Base-by-base conservation (phyloP, 1,140 invertebrate species). In the Doryteuthis pealeii region DNA sequence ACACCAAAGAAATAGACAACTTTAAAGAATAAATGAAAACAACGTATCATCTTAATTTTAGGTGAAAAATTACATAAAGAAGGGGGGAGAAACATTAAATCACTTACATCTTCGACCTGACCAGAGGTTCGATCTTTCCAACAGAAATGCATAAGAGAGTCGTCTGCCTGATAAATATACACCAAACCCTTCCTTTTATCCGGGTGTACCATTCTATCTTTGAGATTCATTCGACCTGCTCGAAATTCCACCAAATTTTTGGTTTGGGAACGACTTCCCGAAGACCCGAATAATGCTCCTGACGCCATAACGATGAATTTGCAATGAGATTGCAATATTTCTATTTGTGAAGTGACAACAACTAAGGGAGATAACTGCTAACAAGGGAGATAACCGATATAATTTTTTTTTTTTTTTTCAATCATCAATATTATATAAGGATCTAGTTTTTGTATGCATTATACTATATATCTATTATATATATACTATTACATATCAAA, bases 111-210 rank as follows among this genome's bases (percentile, higher is more conserved):
- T 89, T 94, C 94, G 45, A 93, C 90, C 22, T 89, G 89, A 72
- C 92, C 92, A 66, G 92, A 92, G 54, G 92, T 92, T 58, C 96
- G 91, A 89, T 98, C 96, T 89, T 98, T 98, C 97, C 97, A 99
- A 87, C 95, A 98, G 83, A 99, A 97, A 89, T 99, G 96, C 92
- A 97, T 97, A 31, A 99, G 89, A 12, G 95, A 94, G 89, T 99
- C 98, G 77, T 99, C 96, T 31, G 95, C 94, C 84, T 98, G 88
- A 86, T 96, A 95, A 73, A 99, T 92, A 87, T 97, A 99, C 2
- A 99, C 90, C 30, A 95, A 87, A 18, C 97, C 97, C 89, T 99
- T 99, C 80, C 96, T 92, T 78, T 95, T 96, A 86, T 99, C 97
- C 0, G 98, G 95, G 87, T 95, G 92, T 14, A 98, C 96, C 92